Percentiles rank a stretch among this genome's conserved stretches.
phyloP scores from a whole-genome alignment of 1,140 invertebrate genomes.

The Meloidogyne floridensis region DNA sequence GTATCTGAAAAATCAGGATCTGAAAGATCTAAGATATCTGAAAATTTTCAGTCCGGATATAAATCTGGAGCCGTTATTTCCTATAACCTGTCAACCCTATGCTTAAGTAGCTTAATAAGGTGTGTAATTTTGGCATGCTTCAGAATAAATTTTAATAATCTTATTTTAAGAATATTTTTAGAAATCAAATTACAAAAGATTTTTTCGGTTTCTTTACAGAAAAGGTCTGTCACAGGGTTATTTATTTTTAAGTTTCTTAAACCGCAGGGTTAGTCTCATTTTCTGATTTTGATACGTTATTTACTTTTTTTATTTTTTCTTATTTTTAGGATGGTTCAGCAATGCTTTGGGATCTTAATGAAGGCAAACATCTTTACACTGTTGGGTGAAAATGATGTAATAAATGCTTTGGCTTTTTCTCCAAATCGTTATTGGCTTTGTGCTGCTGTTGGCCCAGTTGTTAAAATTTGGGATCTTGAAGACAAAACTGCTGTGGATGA shows the following conservation, averaged over 20 bases:
- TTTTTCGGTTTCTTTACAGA: too few species aligned
- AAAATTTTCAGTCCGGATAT: too few species aligned
- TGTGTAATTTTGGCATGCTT: too few species aligned
- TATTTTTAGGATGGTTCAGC: conserved; percentile 85
- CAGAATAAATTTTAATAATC: too few species aligned
- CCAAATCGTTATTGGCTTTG: conserved; percentile 99
- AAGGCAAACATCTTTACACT: conserved; percentile 98
- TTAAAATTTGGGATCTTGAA: conserved; percentile 99
- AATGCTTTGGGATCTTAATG: conserved; percentile 99
- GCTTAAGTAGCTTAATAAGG: too few species aligned
- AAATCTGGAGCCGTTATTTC: too few species aligned
- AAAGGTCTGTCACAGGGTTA: too few species aligned
- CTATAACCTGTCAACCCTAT: too few species aligned
- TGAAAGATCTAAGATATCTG: too few species aligned
- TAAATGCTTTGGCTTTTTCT: conserved; percentile 96
- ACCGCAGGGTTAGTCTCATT: background rate
- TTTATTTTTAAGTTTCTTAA: background rate
- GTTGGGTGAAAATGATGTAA: conserved; percentile 96
- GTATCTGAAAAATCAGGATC: too few species aligned
- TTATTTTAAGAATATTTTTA: too few species aligned
- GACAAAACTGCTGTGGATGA: conserved; percentile 99
- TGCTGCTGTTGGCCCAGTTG: conserved; percentile 94
- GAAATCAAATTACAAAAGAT: too few species aligned
- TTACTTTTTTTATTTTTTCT: background rate
- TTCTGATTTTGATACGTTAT: background rate